Evolutionary conservation across 2,888 invertebrate genomes (phyloP).

Genomic region (Xylota sylvarum): DNA sequence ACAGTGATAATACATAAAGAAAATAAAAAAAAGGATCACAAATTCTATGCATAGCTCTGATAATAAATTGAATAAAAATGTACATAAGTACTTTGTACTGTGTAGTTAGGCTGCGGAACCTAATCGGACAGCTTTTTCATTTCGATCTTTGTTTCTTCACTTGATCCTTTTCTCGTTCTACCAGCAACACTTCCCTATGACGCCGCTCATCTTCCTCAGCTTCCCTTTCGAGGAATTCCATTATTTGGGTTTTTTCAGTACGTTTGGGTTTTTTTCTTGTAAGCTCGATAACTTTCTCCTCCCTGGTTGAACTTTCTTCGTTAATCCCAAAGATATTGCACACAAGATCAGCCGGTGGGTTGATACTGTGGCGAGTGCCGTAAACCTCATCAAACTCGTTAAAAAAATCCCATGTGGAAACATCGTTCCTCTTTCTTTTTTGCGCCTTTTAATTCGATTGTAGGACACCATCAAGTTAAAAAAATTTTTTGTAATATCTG

Average conservation of each 20-base stretch:
- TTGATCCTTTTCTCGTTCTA: constrained; percentile 7
- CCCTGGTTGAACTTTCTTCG: neutral
- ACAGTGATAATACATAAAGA: too few relatives aligned
- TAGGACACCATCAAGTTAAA: constrained; percentile 16
- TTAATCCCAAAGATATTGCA: constrained; percentile 12
- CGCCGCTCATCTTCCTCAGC: constrained; percentile 22
- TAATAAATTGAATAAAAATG: neutral
- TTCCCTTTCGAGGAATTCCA: too few relatives aligned
- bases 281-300: constrained; percentile 2
- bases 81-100: constrained; percentile 1
- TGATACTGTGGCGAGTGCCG: constrained; percentile 51
- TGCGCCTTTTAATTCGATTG: constrained; percentile 2
- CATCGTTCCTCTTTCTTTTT: constrained; percentile 11
- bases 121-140: constrained; percentile 20
- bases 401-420: constrained; percentile 13
- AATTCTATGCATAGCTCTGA: too few relatives aligned
- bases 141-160: constrained; percentile 10
- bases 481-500: constrained; percentile 1
- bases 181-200: constrained; percentile 8
- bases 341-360: constrained; percentile 31
- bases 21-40: too few relatives aligned
- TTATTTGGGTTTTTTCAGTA: constrained; percentile 11
- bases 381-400: too few relatives aligned
- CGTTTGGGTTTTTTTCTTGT: constrained; percentile 9
- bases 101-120: neutral